Percentiles rank a stretch among this genome's conserved stretches.
These are phyloP conservation scores for Chymomyza amoena DNA, from an alignment of 2,888 invertebrate species.

Conservation along the genomic window DNA sequence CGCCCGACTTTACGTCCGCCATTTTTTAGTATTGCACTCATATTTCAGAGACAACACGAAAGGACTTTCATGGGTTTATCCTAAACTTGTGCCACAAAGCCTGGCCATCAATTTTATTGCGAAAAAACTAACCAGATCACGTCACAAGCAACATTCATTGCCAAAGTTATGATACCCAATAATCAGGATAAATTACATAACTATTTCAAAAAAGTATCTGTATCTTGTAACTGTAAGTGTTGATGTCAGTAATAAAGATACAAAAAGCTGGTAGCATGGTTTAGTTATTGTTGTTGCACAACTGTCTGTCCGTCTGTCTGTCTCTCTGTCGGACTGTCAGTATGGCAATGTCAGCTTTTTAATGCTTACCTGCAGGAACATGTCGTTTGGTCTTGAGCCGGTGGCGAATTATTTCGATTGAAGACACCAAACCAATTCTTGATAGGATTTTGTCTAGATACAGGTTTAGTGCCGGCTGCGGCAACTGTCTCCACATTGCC, in stretches of 20 bases:
- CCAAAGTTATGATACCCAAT: not conserved
- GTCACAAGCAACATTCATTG: not conserved
- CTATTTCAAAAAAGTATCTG: conserved; percentile 22
- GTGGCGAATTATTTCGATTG: conserved; percentile 81
- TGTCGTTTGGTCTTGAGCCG: conserved; percentile 78
- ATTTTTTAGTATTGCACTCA: no score
- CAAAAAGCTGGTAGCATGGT: conserved; percentile 1
- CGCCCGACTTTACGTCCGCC: no score
- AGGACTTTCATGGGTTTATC: no score
- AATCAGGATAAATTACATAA: not conserved
- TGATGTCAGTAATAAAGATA: conserved; percentile 36
- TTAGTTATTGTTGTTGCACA: conserved; percentile 17
- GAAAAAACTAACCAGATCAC: no score
- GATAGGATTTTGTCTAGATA: conserved; percentile 74
- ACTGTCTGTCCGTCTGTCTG: conserved; percentile 7
- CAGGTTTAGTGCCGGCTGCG: conserved; percentile 49
- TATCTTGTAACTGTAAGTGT: conserved; percentile 53
- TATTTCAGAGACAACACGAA: no score
- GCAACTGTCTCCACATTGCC: conserved; percentile 15
- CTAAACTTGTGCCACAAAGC: no score
- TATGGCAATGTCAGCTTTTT: conserved; percentile 58
- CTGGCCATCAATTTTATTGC: no score
- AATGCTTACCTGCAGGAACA: conserved; percentile 74
- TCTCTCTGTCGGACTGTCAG: conserved; percentile 26
- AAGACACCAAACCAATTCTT: conserved; percentile 83